These are phyloP conservation scores for Hypocryptadius cinnamomeus DNA, from an alignment of 2,113 vertebrate genomes.

Conservation along the genomic window DNA sequence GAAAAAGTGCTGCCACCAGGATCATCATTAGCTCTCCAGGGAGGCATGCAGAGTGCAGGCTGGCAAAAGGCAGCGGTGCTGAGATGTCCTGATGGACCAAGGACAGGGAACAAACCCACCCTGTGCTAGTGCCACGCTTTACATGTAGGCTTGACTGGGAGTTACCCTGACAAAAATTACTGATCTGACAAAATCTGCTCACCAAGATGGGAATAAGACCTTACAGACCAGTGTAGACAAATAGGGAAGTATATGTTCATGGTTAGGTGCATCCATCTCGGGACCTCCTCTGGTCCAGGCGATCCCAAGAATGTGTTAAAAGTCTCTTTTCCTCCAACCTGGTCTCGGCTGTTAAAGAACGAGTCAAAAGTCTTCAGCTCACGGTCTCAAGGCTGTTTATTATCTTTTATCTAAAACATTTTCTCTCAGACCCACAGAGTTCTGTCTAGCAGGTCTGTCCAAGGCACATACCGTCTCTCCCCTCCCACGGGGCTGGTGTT, in stretches of 20 bases:
- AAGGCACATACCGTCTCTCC: too few relatives aligned
- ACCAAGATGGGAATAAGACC: neutral
- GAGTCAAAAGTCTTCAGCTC: too few relatives aligned
- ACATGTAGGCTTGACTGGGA: neutral
- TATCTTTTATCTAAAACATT: too few relatives aligned
- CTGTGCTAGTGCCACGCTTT: neutral
- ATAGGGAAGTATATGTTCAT: fast-evolving
- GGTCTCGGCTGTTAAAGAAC: too few relatives aligned
- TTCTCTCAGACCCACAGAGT: too few relatives aligned
- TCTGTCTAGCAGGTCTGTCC: too few relatives aligned
- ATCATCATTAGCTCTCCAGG: neutral
- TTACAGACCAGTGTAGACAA: neutral
- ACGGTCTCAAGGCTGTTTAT: too few relatives aligned
- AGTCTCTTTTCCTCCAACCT: too few relatives aligned
- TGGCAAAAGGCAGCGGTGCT: fast-evolving
- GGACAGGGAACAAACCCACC: neutral
- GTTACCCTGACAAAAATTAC: neutral
- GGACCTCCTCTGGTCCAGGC: too few relatives aligned
- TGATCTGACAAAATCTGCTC: neutral
- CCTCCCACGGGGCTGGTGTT: too few relatives aligned
- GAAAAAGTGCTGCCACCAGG: neutral
- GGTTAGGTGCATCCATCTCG: neutral
- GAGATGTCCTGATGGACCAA: neutral
- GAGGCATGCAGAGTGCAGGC: neutral
- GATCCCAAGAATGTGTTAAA: too few relatives aligned